A percentile compares a stretch with the other conserved stretches of the same genome.
phyloP scores from a whole-genome alignment of 2,113 vertebrate species.

The Onychostruthus taczanowskii region DNA sequence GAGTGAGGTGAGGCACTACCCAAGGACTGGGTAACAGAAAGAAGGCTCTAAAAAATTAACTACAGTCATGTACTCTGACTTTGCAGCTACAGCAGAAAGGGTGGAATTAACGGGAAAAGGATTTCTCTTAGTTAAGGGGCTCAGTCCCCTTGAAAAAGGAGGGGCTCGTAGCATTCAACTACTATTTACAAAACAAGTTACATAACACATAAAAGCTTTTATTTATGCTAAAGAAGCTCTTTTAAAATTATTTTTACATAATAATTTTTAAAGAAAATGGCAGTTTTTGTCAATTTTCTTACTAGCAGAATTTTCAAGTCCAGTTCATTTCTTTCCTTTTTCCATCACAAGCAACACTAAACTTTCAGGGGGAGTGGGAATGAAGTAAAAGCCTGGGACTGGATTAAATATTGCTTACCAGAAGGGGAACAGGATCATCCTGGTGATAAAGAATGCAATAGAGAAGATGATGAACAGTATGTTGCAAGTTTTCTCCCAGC shows the following conservation, averaged over 20 bases:
- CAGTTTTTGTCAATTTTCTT: neutral
- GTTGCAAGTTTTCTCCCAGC: constrained; percentile 83
- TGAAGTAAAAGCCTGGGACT: neutral
- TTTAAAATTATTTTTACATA: neutral
- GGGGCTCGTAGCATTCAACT: neutral
- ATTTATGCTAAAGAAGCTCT: neutral
- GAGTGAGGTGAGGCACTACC: neutral
- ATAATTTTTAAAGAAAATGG: neutral
- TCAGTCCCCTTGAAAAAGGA: neutral
- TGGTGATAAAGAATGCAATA: constrained; percentile 80
- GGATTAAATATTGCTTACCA: constrained; percentile 78
- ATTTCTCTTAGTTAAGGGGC: neutral
- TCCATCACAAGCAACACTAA: neutral
- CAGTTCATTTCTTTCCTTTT: neutral
- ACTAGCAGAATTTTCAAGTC: neutral
- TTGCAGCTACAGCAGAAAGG: neutral
- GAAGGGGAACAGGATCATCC: constrained; percentile 88
- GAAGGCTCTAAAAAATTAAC: neutral
- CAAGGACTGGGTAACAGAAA: neutral
- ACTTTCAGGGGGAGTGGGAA: neutral
- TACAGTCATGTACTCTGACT: neutral
- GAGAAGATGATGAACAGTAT: constrained; percentile 86
- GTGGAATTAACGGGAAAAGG: neutral
- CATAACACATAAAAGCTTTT: neutral
- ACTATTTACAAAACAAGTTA: neutral